Evolutionary conservation across 2,888 invertebrate genomes (phyloP), one percentile per base, ranked within the genome.

Genomic region (Athalia rosae): DNA sequence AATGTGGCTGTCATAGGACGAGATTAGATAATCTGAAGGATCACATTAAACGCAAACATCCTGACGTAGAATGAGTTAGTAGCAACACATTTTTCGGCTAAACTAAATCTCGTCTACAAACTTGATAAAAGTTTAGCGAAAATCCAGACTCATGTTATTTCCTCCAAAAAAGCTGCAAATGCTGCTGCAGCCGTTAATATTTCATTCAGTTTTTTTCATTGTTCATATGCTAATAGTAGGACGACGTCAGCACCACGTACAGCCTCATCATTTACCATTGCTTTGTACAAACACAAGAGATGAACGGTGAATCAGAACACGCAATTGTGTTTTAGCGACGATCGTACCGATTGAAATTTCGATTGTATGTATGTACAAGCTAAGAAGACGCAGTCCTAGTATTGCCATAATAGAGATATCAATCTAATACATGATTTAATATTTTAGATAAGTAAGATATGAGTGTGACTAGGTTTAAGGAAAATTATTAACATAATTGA

Each of bases 21-120:
- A 83, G 88, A 76, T 77, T 86, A 81, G 86, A 88, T 81, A 86
- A 87, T 81, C 79, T 86, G 67, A 86, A 87, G 82, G 83, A 84
- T 81, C 87, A 87, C 80, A 85, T 87, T 71, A 86, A 85, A 83
- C 83, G 84, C 73, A 87, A 86, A 83, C 86, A 88, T 82, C 85
- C 85, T 53, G 81, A 84, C 76, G 83, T 83, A 81, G 79, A 82
- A 67, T 81, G 82, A 78, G 79, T 81, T 62, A 74, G 61, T 48
- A 74, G 74, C 59, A 74, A 62, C 62, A 74, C 74, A 62, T 74
- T 74, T n/a, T 74, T 74, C 62, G 74, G 74, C 62, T 74, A 11
- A 50, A 56, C 58, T 43, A 9, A 66, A 1, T 66, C n/a, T 66
- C 50, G 28, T 50, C 15, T 4, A 41, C 43, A 45, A 58, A 56